A percentile compares a stretch with the other conserved stretches of the same genome.
phyloP scores from a whole-genome alignment of 2,888 invertebrate genomes.

The Aphrophora alni region DNA sequence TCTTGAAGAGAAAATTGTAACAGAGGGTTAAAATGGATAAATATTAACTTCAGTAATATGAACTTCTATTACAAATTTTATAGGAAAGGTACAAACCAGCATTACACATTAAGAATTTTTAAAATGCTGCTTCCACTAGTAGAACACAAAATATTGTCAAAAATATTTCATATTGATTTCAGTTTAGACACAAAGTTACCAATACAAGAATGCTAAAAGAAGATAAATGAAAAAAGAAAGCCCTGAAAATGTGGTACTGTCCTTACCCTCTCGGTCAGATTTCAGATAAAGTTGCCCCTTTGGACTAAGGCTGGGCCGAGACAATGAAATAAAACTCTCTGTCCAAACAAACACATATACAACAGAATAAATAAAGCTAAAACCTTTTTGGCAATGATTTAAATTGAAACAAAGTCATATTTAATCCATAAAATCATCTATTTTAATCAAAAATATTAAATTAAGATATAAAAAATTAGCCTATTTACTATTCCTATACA shows the following conservation, averaged over 20 bases:
- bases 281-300: constrained; percentile 84
- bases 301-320: constrained; percentile 77
- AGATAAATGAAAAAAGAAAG: neutral
- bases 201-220: neutral
- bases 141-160: no score
- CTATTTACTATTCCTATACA: no score
- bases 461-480: no score
- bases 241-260: neutral
- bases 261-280: constrained; percentile 84
- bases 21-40: no score
- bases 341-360: constrained; percentile 40
- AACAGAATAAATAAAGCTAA: constrained; percentile 36
- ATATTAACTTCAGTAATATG: no score
- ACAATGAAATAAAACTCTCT: constrained; percentile 70
- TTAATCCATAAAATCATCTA: no score
- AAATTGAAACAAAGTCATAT: neutral
- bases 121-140: no score
- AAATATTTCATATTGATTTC: neutral
- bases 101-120: no score
- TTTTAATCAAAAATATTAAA: no score
- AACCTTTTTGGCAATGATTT: neutral
- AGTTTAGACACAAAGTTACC: neutral
- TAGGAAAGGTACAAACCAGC: no score
- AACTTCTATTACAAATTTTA: no score
- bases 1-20: no score